Evolutionary conservation across 2,888 invertebrate genomes (phyloP).

Genomic region (Tuberolachnus salignus): DNA sequence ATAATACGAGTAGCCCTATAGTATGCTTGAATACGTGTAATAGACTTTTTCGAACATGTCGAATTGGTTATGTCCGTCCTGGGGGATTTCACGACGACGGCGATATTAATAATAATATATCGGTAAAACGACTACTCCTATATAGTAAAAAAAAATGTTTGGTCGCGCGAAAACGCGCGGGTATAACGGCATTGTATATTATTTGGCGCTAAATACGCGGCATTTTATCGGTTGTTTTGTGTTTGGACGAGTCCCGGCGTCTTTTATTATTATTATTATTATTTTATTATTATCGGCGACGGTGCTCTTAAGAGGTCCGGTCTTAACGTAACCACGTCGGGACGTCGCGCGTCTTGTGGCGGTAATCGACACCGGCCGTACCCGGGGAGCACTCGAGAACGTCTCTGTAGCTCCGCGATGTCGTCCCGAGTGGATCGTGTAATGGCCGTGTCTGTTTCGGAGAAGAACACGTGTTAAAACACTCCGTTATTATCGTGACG

Average conservation of each 20-base stretch:
- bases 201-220: neutral
- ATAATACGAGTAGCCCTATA: too few relatives aligned
- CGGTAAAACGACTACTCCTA: too few relatives aligned
- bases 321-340: slow-evolving; percentile 1
- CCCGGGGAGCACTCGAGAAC: neutral
- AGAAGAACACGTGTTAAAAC: slow-evolving; percentile 43
- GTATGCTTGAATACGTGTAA: too few relatives aligned
- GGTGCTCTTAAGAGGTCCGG: too few relatives aligned
- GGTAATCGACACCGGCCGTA: slow-evolving; percentile 38
- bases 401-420: neutral
- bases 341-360: neutral
- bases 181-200: too few relatives aligned
- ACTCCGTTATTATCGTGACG: neutral
- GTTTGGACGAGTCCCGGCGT: neutral
- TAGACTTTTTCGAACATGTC: too few relatives aligned
- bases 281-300: slow-evolving; percentile 19
- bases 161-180: too few relatives aligned
- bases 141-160: too few relatives aligned
- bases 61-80: too few relatives aligned
- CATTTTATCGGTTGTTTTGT: neutral
- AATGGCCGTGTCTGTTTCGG: slow-evolving; percentile 12
- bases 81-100: too few relatives aligned
- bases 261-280: slow-evolving; percentile 10
- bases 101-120: too few relatives aligned
- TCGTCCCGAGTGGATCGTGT: slow-evolving; percentile 28